phyloP scores from a whole-genome alignment of 2,797 vertebrate genomes.

The Neopelma chrysocephalum region DNA sequence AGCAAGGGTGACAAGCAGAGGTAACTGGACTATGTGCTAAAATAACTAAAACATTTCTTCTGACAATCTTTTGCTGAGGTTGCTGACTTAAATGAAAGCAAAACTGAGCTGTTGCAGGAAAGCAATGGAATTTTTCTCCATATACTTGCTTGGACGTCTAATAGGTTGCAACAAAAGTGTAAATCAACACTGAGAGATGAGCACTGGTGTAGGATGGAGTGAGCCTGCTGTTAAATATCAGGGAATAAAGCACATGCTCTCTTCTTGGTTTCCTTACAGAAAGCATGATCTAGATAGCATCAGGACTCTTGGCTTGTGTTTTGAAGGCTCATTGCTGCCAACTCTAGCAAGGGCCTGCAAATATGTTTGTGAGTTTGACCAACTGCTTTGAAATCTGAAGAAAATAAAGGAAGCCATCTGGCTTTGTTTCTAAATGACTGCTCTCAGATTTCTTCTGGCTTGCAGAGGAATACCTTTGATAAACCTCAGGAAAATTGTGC shows the following conservation, averaged over 20 bases:
- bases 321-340: not conserved
- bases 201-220: not conserved
- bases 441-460: not conserved
- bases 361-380: not conserved
- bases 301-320: not conserved
- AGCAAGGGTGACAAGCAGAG: not conserved
- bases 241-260: not conserved
- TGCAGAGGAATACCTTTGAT: slow-evolving; percentile 38
- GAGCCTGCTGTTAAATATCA: not conserved
- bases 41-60: not conserved
- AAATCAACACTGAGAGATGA: not conserved
- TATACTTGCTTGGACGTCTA: not conserved
- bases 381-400: not conserved
- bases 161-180: not conserved
- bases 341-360: not conserved
- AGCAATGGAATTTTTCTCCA: not conserved
- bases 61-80: not conserved
- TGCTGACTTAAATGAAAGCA: not conserved
- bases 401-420: not conserved
- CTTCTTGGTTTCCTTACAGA: not conserved
- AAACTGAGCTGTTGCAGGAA: not conserved
- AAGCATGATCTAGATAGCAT: not conserved
- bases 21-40: not conserved
- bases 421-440: not conserved
- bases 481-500: slow-evolving; percentile 12